phyloP scores from a whole-genome alignment of 1,140 invertebrate species.

The Drosophila insularis region DNA sequence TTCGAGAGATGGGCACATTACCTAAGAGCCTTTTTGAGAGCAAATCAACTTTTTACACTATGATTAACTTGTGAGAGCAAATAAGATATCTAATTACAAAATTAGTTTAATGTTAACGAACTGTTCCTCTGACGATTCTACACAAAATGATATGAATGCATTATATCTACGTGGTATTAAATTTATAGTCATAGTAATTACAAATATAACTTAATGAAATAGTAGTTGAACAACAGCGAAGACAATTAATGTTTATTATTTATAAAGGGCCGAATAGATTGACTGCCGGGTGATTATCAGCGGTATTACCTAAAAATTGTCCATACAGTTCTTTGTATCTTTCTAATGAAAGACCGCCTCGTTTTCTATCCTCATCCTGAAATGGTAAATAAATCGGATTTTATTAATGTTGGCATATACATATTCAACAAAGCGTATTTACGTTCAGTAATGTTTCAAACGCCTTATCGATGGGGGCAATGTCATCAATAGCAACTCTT shows the following conservation, averaged over 20 bases:
- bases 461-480: constrained; percentile 89
- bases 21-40: constrained; percentile 66
- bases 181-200: constrained; percentile 79
- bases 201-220: constrained; percentile 76
- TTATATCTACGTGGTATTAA: constrained; percentile 61
- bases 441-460: constrained; percentile 90
- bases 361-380: constrained; percentile 90
- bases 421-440: constrained; percentile 75
- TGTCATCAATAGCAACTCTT: constrained; percentile 89
- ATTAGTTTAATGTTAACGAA: constrained; percentile 64
- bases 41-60: constrained; percentile 60
- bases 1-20: constrained; percentile 64
- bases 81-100: constrained; percentile 60
- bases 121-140: constrained; percentile 75
- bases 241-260: constrained; percentile 63
- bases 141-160: constrained; percentile 75
- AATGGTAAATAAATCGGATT: not conserved
- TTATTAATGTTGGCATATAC: not conserved
- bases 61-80: constrained; percentile 68
- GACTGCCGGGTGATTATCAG: constrained; percentile 87
- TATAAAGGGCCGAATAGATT: constrained; percentile 90
- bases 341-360: constrained; percentile 88
- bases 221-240: constrained; percentile 82
- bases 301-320: constrained; percentile 90
- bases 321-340: constrained; percentile 92